phyloP scores from a whole-genome alignment of 2,113 vertebrate species.

The Ariopsis seemanni region DNA sequence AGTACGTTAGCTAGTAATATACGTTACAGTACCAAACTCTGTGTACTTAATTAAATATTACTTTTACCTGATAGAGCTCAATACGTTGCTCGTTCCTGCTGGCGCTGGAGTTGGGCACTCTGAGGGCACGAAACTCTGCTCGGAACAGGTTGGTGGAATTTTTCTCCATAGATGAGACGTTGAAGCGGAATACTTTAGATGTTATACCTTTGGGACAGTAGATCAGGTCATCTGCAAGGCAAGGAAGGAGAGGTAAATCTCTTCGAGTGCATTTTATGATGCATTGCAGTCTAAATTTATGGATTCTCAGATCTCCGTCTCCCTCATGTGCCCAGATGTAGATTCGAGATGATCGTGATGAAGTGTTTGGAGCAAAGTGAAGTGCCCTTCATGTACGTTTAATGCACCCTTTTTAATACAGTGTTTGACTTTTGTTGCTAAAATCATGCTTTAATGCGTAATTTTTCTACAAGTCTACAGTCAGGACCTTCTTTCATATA shows the following conservation, averaged over 20 bases:
- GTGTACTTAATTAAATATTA: slow-evolving; percentile 50
- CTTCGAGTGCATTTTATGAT: slow-evolving; percentile 15
- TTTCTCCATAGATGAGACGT: slow-evolving; percentile 93
- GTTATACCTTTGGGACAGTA: slow-evolving; percentile 90
- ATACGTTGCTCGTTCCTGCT: slow-evolving; percentile 92
- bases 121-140: slow-evolving; percentile 91
- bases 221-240: slow-evolving; percentile 82
- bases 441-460: neutral
- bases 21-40: slow-evolving; percentile 15
- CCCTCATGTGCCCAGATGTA: slow-evolving; percentile 14
- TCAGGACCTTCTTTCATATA: neutral
- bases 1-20: neutral
- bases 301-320: slow-evolving; percentile 30
- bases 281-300: slow-evolving; percentile 46
- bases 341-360: neutral
- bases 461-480: neutral
- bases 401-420: neutral
- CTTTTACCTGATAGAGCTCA: slow-evolving; percentile 92
- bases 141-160: slow-evolving; percentile 94
- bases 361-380: neutral
- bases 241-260: slow-evolving; percentile 54
- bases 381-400: neutral
- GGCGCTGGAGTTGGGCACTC: slow-evolving; percentile 83
- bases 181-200: slow-evolving; percentile 93
- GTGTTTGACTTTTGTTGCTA: neutral